phyloP scores from a whole-genome alignment of 2,888 invertebrate genomes.

The Craniophora ligustri region DNA sequence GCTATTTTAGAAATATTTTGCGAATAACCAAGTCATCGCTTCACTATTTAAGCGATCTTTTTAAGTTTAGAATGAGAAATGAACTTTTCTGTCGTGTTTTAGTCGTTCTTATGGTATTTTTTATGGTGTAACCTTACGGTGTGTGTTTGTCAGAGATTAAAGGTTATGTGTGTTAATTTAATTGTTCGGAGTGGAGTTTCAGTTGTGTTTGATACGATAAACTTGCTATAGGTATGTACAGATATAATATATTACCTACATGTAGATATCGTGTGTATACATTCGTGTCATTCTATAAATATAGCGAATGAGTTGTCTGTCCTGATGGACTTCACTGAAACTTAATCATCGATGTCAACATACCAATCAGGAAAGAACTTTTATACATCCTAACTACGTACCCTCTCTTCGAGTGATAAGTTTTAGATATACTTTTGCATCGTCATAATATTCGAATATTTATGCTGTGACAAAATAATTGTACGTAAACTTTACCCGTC shows the following conservation, averaged over 20 bases:
- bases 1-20: constrained; percentile 27
- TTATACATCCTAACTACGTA: too few relatives aligned
- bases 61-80: background rate
- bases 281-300: constrained; percentile 4
- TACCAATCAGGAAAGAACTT: too few relatives aligned
- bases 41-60: background rate
- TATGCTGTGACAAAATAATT: too few relatives aligned
- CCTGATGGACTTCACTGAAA: too few relatives aligned
- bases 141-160: constrained; percentile 14
- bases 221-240: constrained; percentile 31
- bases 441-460: too few relatives aligned
- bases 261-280: constrained; percentile 4
- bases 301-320: background rate
- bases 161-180: constrained; percentile 50
- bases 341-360: too few relatives aligned
- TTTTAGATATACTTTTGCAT: too few relatives aligned
- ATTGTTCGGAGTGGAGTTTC: constrained; percentile 19
- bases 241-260: background rate
- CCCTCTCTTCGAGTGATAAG: too few relatives aligned
- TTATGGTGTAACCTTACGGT: constrained; percentile 16
- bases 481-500: too few relatives aligned
- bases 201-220: constrained; percentile 18
- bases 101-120: constrained; percentile 3
- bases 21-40: constrained; percentile 3
- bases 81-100: background rate